Conservation (phyloP, 2,888 invertebrate genomes). For the Andrena bucephala region DNA sequence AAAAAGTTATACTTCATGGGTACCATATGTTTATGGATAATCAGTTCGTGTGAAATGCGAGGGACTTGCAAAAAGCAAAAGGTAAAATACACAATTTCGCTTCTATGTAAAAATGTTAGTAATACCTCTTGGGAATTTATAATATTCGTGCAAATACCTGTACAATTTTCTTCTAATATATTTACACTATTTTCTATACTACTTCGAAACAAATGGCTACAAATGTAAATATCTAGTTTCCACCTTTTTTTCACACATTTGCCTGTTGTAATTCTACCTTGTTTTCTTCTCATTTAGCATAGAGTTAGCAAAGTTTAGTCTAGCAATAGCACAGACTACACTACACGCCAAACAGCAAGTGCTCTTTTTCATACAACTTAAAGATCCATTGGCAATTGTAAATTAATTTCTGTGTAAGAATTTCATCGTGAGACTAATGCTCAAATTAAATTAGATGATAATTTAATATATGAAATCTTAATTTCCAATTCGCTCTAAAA, state of each 20-base stretch:
- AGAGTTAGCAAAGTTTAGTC: conserved; percentile 75
- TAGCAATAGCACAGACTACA: conserved; percentile 77
- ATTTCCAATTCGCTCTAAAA: background rate
- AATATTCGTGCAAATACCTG: conserved; percentile 2
- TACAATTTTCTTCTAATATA: conserved; percentile 13
- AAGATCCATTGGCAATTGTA: conserved; percentile 68
- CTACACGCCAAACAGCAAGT: conserved; percentile 69
- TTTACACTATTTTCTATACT: conserved; percentile 14
- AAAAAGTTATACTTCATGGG: background rate
- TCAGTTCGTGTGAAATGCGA: background rate
- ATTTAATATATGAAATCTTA: conserved; percentile 9
- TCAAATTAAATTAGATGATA: background rate
- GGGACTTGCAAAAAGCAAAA: background rate
- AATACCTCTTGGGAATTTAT: conserved; percentile 6
- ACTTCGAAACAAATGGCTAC: conserved; percentile 21
- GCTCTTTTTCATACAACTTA: conserved; percentile 23
- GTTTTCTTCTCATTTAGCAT: conserved; percentile 71
- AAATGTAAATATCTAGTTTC: conserved; percentile 59
- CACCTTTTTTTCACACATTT: conserved; percentile 56
- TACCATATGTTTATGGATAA: conserved; percentile 2
- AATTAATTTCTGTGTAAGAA: conserved; percentile 12
- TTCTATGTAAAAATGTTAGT: background rate
- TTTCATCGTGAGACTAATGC: background rate
- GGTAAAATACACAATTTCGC: background rate
- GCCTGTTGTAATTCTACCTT: conserved; percentile 64